These are phyloP conservation scores for Urocyon cinereoargenteus DNA, from an alignment of 2,797 vertebrate genomes.

Conservation along the genomic window DNA sequence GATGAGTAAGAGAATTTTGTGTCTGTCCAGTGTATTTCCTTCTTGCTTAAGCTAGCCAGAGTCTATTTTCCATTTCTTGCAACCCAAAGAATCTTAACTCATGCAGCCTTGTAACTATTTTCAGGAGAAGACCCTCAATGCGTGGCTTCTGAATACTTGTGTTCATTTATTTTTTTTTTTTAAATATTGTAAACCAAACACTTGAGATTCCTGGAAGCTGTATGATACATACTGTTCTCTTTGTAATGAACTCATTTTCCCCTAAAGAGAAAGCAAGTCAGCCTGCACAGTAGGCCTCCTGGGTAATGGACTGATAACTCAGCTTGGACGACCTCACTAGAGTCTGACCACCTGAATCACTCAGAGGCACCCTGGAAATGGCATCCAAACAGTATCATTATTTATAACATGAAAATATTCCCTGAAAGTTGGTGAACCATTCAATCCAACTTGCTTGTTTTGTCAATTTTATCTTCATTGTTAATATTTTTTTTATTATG, in stretches of 20 bases:
- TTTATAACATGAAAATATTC: neutral
- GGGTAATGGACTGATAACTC: neutral
- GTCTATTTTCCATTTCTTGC: neutral
- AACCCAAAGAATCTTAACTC: constrained; percentile 33
- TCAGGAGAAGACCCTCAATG: neutral
- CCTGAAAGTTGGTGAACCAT: neutral
- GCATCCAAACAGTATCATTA: neutral
- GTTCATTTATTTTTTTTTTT: neutral
- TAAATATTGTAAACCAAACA: neutral
- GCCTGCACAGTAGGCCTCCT: neutral
- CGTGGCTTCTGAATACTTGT: neutral
- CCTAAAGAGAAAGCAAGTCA: constrained; percentile 13
- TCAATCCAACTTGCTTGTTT: constrained; percentile 29
- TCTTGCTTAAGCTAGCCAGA: constrained; percentile 10
- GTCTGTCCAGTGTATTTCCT: neutral
- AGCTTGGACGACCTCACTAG: neutral
- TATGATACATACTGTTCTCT: constrained; percentile 39
- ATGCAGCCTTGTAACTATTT: neutral
- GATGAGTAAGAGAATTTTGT: neutral
- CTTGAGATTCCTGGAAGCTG: constrained; percentile 62
- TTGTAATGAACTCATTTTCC: constrained; percentile 58
- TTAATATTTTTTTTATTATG: neutral
- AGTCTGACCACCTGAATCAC: neutral
- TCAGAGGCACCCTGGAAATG: neutral
- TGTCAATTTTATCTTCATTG: constrained; percentile 27